These are phyloP conservation scores for Podiceps cristatus DNA, from an alignment of 2,113 vertebrate genomes.

Conservation along the genomic window DNA sequence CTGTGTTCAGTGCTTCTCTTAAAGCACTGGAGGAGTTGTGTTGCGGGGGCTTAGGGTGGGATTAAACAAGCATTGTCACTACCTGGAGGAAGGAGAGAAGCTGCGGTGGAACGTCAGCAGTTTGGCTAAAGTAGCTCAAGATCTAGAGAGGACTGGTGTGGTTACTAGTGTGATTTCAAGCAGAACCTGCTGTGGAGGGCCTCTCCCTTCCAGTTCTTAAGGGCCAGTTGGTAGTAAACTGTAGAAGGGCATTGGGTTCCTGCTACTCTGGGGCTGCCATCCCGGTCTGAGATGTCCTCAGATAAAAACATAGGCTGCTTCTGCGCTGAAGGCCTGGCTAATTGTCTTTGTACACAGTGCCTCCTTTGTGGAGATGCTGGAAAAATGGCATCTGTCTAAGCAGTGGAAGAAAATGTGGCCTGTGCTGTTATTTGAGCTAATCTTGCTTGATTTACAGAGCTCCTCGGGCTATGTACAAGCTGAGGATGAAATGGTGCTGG, in stretches of 20 bases:
- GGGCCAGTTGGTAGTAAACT: not conserved
- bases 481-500: not conserved
- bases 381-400: not conserved
- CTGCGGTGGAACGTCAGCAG: not conserved
- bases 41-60: not conserved
- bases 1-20: not conserved
- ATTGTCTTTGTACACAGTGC: not conserved
- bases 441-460: not conserved
- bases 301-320: not conserved
- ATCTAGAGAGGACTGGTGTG: not conserved
- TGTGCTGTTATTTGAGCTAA: not conserved
- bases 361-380: conserved; percentile 28
- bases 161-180: not conserved
- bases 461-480: not conserved
- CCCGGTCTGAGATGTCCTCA: not conserved
- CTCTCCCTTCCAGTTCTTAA: rapidly evolving
- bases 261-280: not conserved
- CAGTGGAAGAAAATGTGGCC: not conserved
- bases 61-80: not conserved
- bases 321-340: not conserved
- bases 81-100: not conserved
- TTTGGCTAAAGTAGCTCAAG: not conserved
- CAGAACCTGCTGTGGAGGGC: not conserved
- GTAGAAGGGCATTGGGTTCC: not conserved
- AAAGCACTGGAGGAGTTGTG: not conserved